A percentile compares a stretch with the other conserved stretches of the same genome.
phyloP scores from a whole-genome alignment of 2,888 invertebrate genomes.

The Nebria brevicollis region DNA sequence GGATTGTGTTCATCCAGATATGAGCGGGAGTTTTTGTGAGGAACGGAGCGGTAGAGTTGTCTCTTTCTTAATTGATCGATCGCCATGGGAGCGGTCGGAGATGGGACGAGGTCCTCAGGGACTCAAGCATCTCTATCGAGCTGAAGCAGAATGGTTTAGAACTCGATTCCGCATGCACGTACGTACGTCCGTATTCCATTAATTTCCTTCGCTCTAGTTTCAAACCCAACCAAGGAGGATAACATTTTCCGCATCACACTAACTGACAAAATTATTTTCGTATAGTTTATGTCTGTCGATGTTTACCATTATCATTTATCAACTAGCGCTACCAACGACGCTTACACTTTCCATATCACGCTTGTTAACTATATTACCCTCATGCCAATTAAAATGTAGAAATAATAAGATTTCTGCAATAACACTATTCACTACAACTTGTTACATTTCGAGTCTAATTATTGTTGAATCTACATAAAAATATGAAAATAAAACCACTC shows the following conservation, averaged over 20 bases:
- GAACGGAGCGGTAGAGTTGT: conserved; percentile 38
- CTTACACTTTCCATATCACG: no score
- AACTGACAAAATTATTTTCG: neutral
- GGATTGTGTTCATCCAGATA: conserved; percentile 31
- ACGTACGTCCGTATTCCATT: conserved; percentile 42
- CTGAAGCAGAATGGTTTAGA: conserved; percentile 39
- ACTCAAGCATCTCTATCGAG: conserved; percentile 42
- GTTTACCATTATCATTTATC: neutral
- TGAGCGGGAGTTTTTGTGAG: conserved; percentile 38
- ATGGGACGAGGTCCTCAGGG: conserved; percentile 41
- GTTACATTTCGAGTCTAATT: no score
- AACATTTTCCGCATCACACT: neutral
- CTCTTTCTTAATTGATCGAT: conserved; percentile 47
- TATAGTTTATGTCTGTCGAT: neutral
- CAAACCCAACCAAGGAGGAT: conserved; percentile 21
- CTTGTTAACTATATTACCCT: no score
- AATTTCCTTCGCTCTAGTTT: conserved; percentile 34
- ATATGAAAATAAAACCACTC: no score
- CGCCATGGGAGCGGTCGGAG: conserved; percentile 47
- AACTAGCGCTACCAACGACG: no score
- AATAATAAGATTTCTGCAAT: no score
- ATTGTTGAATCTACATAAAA: no score
- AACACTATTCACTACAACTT: no score
- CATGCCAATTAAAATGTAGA: no score
- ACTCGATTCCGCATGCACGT: conserved; percentile 40